Base-by-base conservation (phyloP, 2,888 invertebrate genomes). In the Catocala nupta region DNA sequence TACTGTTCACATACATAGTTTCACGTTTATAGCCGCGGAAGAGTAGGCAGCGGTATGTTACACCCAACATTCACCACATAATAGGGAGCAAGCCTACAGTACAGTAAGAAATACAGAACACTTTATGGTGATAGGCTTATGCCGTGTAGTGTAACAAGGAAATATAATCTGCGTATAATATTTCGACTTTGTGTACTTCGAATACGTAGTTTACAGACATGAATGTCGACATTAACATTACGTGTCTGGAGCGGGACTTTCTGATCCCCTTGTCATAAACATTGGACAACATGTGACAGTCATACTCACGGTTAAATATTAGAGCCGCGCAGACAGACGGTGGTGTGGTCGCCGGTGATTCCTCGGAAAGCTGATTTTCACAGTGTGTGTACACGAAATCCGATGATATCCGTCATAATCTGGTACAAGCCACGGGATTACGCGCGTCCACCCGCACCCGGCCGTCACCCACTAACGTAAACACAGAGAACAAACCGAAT, bases 391-490 rank as follows among this genome's bases (percentile, higher is more conserved):
- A 80, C 91, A 89, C 88, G 83, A 89, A 90, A 92, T 91, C 92
- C 92, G 88, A 72, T 82, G 89, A 86, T 89, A 92, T 92, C 93
- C 93, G 88, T 92, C 89, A 92, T 93, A 93, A 93, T 92, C 93
- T 92, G 87, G 81, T 86, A 83, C 88, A 90, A 92, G 92, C 92
- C 92, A 75, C 87, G 85, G 92, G 93, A 92, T 93, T 93, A 93
- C 84, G 79, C 78, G 84, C 83, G 89, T 88, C 87, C 90, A 88
- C 85, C 74, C 84, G 89, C 89, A 84, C 84, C 84, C 86, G 90
- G 87, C 86, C 89, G 92, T 90, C 92, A 90, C 87, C 87, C 90
- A 92, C 93, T 91, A 94, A 91, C 91, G 92, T 93, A 93, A 93
- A 93, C 94, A 94, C 88, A 90, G 89, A 87, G 85, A 89, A 89